Evolutionary conservation across 2,888 invertebrate species (phyloP).

Genomic region (Octonoba sinensis): DNA sequence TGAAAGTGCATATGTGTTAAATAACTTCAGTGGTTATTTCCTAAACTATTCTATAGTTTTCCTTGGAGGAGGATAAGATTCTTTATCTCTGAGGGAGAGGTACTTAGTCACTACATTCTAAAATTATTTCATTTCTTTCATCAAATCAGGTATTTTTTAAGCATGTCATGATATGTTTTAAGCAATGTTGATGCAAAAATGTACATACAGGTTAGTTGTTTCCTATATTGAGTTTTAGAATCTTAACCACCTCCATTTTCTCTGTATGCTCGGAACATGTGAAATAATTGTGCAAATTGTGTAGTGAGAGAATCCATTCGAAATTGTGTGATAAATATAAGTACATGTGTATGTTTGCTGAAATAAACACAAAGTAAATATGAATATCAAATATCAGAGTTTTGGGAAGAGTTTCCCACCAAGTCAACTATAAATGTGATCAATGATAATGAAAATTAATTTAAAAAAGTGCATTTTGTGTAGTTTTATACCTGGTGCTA

Average conservation of each 20-base stretch:
- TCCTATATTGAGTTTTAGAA: slow-evolving; percentile 3
- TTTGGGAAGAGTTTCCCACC: slow-evolving; percentile 54
- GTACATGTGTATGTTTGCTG: slow-evolving; percentile 49
- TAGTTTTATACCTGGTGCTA: slow-evolving; percentile 62
- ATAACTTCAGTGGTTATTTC: slow-evolving; percentile 26
- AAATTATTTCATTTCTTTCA: too few relatives aligned
- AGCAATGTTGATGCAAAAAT: too few relatives aligned
- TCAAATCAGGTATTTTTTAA: too few relatives aligned
- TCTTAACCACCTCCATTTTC: slow-evolving; percentile 20
- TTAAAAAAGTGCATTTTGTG: slow-evolving; percentile 42
- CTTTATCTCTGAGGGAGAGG: slow-evolving; percentile 5
- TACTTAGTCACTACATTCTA: too few relatives aligned
- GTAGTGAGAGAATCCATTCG: slow-evolving; percentile 54
- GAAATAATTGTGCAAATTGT: slow-evolving; percentile 46
- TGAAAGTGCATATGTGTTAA: slow-evolving; percentile 32
- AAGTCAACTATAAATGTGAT: slow-evolving; percentile 62
- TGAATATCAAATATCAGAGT: slow-evolving; percentile 51
- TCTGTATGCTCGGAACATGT: slow-evolving; percentile 14
- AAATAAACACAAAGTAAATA: slow-evolving; percentile 37
- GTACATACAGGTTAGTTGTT: too few relatives aligned
- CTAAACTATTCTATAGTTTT: neutral
- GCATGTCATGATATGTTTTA: too few relatives aligned
- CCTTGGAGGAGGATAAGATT: slow-evolving; percentile 11
- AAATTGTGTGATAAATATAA: slow-evolving; percentile 61
- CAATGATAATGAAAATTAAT: slow-evolving; percentile 29